Base-by-base conservation (phyloP, 2,888 invertebrate species). In the Sturmia bella region DNA sequence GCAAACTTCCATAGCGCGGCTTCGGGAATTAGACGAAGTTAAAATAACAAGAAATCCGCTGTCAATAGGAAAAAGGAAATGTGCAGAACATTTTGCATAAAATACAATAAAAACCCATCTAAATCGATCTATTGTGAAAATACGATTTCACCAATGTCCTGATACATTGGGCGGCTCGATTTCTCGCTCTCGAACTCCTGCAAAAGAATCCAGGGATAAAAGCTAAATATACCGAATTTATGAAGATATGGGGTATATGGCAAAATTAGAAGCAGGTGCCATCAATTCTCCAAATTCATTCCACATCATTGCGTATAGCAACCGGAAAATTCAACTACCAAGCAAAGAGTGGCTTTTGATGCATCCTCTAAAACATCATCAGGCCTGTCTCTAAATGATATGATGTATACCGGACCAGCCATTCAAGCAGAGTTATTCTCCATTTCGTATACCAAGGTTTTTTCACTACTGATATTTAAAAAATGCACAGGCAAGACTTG, bases 1-100 rank as follows among this genome's bases (percentile, higher is more conserved):
- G n/a, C n/a, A 54, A 54, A 32, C 12, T 13, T 24, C n/a, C n/a
- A 54, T 54, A 3, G 27, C 54, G n/a, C 54, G 27, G n/a, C 27
- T 32, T 24, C 27, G 54, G 32, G 13, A 54, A 54, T 6, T 54
- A n/a, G 27, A 54, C 3, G 27, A 32, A 32, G 32, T 32, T 32
- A 32, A 32, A 32, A 3, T 9, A 32, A 7, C 32, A 7, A 3
- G 9, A 27, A 54, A 7, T 4, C 24, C 24, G n/a, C 52, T 52
- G 3, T 54, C 54, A 27, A 12, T 13, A 13, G 19, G 2, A 1
- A 24, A 52, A 0, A 54, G 9, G 32, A n/a, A n/a, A 32, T 56
- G 37, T 56, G 56, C 32, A 32, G 32, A n/a, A 3, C 56, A 32
- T 9, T n/a, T 56, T 56, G 24, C 3, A 13, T 4, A 24, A n/a